Evolutionary conservation across 2,888 invertebrate genomes (phyloP).

Genomic region (Euzophera pinguis): DNA sequence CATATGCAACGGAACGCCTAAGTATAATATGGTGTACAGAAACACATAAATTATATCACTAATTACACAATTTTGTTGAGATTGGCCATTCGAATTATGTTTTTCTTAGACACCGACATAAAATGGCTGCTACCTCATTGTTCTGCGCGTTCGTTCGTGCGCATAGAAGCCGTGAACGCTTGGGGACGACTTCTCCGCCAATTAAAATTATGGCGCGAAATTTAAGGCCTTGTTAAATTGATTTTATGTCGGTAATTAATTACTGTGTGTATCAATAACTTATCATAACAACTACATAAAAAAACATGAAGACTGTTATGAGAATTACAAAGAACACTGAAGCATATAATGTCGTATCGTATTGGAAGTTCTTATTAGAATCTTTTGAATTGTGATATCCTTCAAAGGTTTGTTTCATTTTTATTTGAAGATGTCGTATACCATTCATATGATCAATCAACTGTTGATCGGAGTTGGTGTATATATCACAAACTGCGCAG

Average conservation of each 20-base stretch:
- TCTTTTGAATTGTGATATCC: constrained; percentile 28
- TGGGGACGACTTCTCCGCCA: constrained; percentile 79
- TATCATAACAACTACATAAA: constrained; percentile 45
- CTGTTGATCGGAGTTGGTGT: constrained; percentile 67
- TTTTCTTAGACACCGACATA: constrained; percentile 80
- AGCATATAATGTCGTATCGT: constrained; percentile 45
- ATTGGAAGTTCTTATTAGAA: constrained; percentile 37
- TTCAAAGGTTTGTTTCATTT: constrained; percentile 33
- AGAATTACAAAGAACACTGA: constrained; percentile 47
- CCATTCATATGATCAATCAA: constrained; percentile 67
- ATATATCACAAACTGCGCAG: constrained; percentile 54
- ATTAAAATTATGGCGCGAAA: constrained; percentile 80
- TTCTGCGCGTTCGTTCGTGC: constrained; percentile 81
- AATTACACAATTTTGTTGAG: constrained; percentile 79
- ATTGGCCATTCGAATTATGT: constrained; percentile 81
- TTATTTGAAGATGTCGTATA: constrained; percentile 57
- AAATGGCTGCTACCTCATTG: constrained; percentile 81
- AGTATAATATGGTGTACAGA: constrained; percentile 68
- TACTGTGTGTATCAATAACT: constrained; percentile 27
- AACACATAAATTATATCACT: constrained; percentile 79
- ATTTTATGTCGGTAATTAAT: constrained; percentile 41
- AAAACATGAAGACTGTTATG: constrained; percentile 54
- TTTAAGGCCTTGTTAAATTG: constrained; percentile 70
- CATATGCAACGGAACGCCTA: constrained; percentile 73
- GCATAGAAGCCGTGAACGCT: constrained; percentile 81